phyloP scores from a whole-genome alignment of 2,888 invertebrate genomes.

The Tyria jacobaeae region DNA sequence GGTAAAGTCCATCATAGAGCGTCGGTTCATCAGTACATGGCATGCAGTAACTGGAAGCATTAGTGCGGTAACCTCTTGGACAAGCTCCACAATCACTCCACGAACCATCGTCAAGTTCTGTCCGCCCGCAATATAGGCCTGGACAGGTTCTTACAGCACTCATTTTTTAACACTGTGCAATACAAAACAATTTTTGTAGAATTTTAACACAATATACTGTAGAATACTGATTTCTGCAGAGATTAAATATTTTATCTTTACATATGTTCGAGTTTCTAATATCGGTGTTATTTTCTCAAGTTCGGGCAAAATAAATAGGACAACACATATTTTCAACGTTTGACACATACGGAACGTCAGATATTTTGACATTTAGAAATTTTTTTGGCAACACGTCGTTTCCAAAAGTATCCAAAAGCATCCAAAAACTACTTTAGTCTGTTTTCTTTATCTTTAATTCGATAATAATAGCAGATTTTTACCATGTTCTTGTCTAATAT shows the following conservation, averaged over 20 bases:
- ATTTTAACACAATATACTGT: no score
- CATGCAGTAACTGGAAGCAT: slow-evolving; percentile 90
- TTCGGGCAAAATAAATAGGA: neutral
- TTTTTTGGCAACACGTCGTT: no score
- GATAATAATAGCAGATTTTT: no score
- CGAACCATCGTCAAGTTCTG: slow-evolving; percentile 86
- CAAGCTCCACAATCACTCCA: slow-evolving; percentile 95
- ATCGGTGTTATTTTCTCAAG: neutral
- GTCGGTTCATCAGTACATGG: slow-evolving; percentile 91
- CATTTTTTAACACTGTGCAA: slow-evolving; percentile 52
- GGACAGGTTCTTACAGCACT: slow-evolving; percentile 88
- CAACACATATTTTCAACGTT: neutral
- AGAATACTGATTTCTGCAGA: neutral
- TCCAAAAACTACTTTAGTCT: no score
- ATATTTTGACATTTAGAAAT: no score
- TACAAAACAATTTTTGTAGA: no score
- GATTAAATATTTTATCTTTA: neutral
- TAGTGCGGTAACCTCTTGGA: slow-evolving; percentile 92
- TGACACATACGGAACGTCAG: neutral
- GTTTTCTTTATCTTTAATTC: no score
- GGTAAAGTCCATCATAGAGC: slow-evolving; percentile 97
- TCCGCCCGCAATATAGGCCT: slow-evolving; percentile 94
- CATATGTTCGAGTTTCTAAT: neutral
- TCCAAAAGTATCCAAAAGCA: no score
- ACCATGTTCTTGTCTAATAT: no score